These are phyloP conservation scores for Neoitamus cyanurus DNA, from an alignment of 2,888 invertebrate genomes.

Conservation along the genomic window DNA sequence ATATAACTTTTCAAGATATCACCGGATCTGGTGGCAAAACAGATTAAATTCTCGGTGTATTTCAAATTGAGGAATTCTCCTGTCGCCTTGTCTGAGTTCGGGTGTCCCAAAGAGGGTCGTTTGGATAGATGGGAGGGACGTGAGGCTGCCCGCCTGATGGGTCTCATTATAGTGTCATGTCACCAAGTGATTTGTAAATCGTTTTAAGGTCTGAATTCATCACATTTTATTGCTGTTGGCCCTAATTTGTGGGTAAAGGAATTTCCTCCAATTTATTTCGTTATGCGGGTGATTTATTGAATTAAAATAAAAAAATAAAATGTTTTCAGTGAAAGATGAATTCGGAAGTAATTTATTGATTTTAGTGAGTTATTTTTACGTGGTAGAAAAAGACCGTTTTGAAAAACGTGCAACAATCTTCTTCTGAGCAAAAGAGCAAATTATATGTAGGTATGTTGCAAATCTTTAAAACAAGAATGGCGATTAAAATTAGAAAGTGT, in stretches of 20 bases:
- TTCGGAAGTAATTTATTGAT: too few species aligned
- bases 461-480: too few species aligned
- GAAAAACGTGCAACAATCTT: too few species aligned
- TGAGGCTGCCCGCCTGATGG: background rate
- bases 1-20: background rate
- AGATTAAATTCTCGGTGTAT: background rate
- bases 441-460: too few species aligned
- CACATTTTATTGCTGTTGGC: background rate
- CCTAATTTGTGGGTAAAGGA: background rate
- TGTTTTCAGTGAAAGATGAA: too few species aligned
- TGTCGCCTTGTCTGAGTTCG: background rate
- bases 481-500: too few species aligned
- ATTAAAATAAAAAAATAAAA: background rate
- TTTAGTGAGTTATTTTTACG: too few species aligned
- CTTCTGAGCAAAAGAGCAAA: too few species aligned
- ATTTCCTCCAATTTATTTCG: background rate
- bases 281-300: background rate
- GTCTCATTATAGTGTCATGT: slow-evolving; percentile 33
- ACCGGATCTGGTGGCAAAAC: background rate
- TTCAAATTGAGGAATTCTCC: background rate
- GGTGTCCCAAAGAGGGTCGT: background rate
- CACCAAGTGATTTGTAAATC: slow-evolving; percentile 24
- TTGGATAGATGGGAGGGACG: background rate
- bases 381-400: too few species aligned
- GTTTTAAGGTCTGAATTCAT: slow-evolving; percentile 12